Evolutionary conservation across 2,797 vertebrate genomes (phyloP), one percentile per base, ranked within the genome.

Genomic region (Galagoides demidoff): DNA sequence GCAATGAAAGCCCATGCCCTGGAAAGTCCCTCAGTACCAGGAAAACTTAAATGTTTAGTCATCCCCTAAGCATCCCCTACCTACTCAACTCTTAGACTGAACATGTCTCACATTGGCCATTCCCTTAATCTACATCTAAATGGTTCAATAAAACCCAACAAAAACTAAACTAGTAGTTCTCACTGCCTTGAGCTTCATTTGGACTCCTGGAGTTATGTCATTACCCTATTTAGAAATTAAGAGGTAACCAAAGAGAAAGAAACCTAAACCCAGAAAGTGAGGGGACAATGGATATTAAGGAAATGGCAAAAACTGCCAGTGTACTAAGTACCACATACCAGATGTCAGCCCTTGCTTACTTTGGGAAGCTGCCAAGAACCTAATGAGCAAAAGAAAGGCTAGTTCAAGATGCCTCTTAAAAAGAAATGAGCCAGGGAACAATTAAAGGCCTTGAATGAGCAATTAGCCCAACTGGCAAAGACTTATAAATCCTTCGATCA

Each of bases 381-480:
- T 96, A 96, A 96, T 52, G 39, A 93, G 74, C 88, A 95, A 96
- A 96, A 89, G 71, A 95, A 97, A 96, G 79, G 71, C 92, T 93
- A 95, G 89, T 78, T 96, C 55, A 78, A 78, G 76, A 97, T 90
- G 83, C 89, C 87, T 95, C 87, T 95, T 94, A 78, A 81, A 96
- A 96, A 97, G 49, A 96, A 97, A 97, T 94, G 90, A 96, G 84
- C 81, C 89, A 92, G 84, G 86, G 95, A 96, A 95, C 89, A 97
- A 97, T 95, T 97, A 97, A 94, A 96, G 85, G 73, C 86, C 63
- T 89, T 78, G 85, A 96, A 85, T 96, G 77, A 97, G 87, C 94
- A 96, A 97, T 97, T 96, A 96, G 76, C n/a, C 89, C 94, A 95
- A 97, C 85, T 92, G 85, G 88, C 77, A 93, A 94, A 93, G 92